A percentile compares a stretch with the other conserved stretches of the same genome.
These are phyloP conservation scores for Hippolais icterina DNA, from an alignment of 2,113 vertebrate species.

Conservation along the genomic window DNA sequence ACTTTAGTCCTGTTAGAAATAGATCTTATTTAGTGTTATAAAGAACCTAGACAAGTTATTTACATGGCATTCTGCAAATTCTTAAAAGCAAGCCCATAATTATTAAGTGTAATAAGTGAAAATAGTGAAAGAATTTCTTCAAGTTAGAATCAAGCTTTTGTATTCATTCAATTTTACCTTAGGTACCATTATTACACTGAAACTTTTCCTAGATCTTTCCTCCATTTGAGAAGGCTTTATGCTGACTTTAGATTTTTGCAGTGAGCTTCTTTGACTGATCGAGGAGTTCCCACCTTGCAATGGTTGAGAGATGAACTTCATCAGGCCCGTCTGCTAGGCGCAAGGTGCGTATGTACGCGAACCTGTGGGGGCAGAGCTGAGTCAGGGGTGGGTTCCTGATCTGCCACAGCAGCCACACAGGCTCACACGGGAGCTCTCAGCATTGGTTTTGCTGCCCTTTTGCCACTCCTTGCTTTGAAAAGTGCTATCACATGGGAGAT, in stretches of 20 bases:
- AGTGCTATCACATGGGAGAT: rapidly evolving
- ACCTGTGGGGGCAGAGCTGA: constrained; percentile 70
- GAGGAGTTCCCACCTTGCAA: constrained; percentile 82
- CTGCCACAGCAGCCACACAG: background rate
- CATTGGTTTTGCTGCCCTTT: rapidly evolving
- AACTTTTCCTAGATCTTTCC: background rate
- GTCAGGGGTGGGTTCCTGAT: background rate
- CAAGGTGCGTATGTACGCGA: constrained; percentile 74
- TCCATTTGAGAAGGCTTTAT: background rate
- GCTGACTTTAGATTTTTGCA: constrained; percentile 77
- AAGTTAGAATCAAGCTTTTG: background rate
- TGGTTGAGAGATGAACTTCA: constrained; percentile 90
- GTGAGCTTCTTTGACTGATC: constrained; percentile 75
- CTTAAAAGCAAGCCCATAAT: background rate
- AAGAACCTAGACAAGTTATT: background rate
- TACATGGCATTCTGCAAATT: background rate
- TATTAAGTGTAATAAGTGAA: background rate
- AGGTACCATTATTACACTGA: background rate
- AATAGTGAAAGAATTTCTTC: background rate
- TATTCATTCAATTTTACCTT: background rate
- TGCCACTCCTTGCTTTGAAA: background rate
- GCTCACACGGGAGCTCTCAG: background rate
- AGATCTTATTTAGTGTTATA: background rate
- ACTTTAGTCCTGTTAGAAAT: background rate
- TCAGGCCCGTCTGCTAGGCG: constrained; percentile 90